Evolutionary conservation across 2,113 vertebrate genomes (phyloP).

Genomic region (Callipepla californica): DNA sequence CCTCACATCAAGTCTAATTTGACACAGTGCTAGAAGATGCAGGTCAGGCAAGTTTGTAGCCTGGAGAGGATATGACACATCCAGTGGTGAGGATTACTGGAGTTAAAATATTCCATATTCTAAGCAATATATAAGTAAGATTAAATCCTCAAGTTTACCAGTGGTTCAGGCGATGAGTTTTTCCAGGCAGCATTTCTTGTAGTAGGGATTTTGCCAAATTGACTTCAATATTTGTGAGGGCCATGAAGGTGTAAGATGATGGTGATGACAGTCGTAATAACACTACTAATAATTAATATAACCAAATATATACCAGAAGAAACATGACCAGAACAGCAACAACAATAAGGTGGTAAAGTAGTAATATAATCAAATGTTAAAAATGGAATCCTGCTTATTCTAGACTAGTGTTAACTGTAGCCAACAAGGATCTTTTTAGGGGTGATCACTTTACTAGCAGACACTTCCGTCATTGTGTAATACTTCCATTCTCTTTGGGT

Average conservation of each 20-base stretch:
- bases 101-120: background rate
- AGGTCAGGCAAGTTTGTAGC: background rate
- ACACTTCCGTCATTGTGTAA: background rate
- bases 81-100: background rate
- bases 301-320: background rate
- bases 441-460: background rate
- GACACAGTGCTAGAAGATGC: background rate
- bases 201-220: background rate
- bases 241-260: background rate
- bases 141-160: background rate
- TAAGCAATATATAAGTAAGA: background rate
- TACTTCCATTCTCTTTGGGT: background rate
- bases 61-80: background rate
- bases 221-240: background rate
- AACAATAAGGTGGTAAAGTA: background rate
- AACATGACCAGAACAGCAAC: background rate
- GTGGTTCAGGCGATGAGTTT: background rate
- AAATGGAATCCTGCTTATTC: background rate
- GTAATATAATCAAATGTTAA: background rate
- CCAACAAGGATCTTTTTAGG: accelerated
- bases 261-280: background rate
- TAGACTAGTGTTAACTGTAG: background rate
- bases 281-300: background rate
- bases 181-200: background rate
- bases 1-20: background rate